Evolutionary conservation across 1,140 invertebrate genomes (phyloP).

Genomic region (Drosophila leontia): DNA sequence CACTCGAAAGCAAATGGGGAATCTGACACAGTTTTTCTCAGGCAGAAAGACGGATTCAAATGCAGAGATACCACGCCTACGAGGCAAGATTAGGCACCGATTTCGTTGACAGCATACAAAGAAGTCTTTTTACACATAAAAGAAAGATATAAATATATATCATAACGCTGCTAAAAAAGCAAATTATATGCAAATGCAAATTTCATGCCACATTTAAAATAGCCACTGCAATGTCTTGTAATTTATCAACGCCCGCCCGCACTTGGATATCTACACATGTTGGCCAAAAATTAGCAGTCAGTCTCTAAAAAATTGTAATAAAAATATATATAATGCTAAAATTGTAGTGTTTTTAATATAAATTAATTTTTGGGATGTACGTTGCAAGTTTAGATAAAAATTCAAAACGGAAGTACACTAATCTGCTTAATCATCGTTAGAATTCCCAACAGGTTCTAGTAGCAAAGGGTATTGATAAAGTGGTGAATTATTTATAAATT

Average conservation of each 20-base stretch:
- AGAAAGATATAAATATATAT: not conserved
- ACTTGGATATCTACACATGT: not conserved
- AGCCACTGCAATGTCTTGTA: constrained; percentile 75
- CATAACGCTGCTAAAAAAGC: constrained; percentile 36
- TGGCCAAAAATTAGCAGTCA: not conserved
- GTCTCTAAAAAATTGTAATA: not conserved
- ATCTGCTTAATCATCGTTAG: not conserved
- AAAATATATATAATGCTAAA: not conserved
- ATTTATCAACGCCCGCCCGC: constrained; percentile 78
- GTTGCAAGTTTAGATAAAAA: not conserved
- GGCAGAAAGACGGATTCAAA: constrained; percentile 42
- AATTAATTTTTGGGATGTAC: not conserved
- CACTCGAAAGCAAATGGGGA: constrained; percentile 72
- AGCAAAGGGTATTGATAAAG: not conserved
- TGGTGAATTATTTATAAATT: too few species aligned
- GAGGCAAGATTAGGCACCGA: constrained; percentile 63
- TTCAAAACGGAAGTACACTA: not conserved
- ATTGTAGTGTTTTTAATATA: not conserved
- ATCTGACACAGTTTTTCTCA: constrained; percentile 70
- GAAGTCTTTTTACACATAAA: constrained; percentile 18
- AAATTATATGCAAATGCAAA: constrained; percentile 75
- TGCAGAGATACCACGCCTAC: constrained; percentile 50
- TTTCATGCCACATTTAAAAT: constrained; percentile 82
- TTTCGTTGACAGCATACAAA: constrained; percentile 64
- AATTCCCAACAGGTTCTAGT: not conserved